A percentile compares a stretch with the other conserved stretches of the same genome.
These are phyloP conservation scores for Apodemus speciosus DNA, from an alignment of 2,113 vertebrate genomes.

Conservation along the genomic window DNA sequence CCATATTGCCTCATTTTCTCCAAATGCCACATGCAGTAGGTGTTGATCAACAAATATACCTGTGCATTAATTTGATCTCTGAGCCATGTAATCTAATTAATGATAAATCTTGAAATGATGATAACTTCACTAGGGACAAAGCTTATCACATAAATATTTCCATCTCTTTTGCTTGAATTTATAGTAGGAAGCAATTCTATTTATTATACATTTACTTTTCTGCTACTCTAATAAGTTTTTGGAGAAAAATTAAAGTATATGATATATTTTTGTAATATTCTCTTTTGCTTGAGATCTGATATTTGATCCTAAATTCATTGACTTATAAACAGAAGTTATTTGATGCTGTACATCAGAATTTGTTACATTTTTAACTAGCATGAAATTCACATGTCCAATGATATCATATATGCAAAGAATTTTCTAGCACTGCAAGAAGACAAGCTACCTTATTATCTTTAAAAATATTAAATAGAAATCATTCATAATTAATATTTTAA, in stretches of 20 bases:
- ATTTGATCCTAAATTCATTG: neutral
- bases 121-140: neutral
- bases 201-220: neutral
- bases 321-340: neutral
- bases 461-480: neutral
- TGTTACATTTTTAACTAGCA: neutral
- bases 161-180: neutral
- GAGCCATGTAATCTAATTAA: neutral
- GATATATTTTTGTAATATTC: neutral
- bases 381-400: neutral
- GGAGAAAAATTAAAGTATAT: neutral
- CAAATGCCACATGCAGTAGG: neutral
- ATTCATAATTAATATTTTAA: neutral
- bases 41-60: neutral
- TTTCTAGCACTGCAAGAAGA: neutral
- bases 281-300: neutral
- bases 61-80: neutral
- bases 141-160: neutral
- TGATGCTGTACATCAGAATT: neutral
- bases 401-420: neutral
- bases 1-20: too few species aligned
- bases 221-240: slow-evolving; percentile 5
- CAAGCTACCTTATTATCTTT: neutral
- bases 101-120: neutral
- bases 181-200: neutral